These are phyloP conservation scores for Cygnus atratus DNA, from an alignment of 2,113 vertebrate genomes.

Conservation along the genomic window DNA sequence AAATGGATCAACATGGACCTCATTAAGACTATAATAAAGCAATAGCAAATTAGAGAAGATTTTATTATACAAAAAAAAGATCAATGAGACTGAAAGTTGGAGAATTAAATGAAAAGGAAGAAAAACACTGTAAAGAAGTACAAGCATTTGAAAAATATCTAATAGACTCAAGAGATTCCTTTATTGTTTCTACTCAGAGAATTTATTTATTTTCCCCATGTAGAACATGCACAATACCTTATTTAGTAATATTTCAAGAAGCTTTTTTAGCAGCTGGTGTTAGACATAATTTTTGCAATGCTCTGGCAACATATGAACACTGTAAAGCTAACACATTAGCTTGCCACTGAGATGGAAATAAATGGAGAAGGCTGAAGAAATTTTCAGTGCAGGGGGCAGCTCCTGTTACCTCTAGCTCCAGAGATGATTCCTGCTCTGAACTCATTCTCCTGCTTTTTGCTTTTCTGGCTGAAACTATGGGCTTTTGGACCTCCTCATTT, in stretches of 20 bases:
- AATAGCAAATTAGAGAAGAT: background rate
- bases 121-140: background rate
- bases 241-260: conserved; percentile 60
- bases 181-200: conserved; percentile 9
- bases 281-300: background rate
- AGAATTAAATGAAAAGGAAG: conserved; percentile 18
- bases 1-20: background rate
- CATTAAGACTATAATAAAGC: background rate
- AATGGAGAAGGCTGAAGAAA: background rate
- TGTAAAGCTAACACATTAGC: background rate
- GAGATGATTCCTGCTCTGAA: background rate
- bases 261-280: conserved; percentile 44
- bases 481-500: background rate
- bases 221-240: conserved; percentile 36
- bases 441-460: background rate
- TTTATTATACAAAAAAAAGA: background rate
- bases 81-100: background rate
- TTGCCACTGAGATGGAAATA: background rate
- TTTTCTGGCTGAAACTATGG: background rate
- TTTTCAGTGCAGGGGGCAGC: background rate
- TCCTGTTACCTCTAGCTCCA: background rate
- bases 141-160: background rate
- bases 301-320: background rate
- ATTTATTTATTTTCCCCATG: background rate
- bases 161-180: background rate